A percentile compares a stretch with the other conserved stretches of the same genome.
These are phyloP conservation scores for Neodiprion fabricii DNA, from an alignment of 1,140 invertebrate genomes.

Conservation along the genomic window DNA sequence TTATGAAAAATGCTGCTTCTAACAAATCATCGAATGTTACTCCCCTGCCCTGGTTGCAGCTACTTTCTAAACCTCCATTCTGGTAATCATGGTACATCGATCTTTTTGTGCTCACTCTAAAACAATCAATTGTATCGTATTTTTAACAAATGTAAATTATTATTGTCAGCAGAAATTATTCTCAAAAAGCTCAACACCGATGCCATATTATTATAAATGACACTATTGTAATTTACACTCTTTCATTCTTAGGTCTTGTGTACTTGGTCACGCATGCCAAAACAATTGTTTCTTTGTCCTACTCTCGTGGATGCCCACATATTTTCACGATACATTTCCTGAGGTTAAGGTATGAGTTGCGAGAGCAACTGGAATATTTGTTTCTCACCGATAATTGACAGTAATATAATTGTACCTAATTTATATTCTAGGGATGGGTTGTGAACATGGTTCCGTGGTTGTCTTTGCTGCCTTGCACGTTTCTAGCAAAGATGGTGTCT, in stretches of 20 bases:
- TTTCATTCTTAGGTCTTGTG: constrained; percentile 67
- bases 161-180: constrained; percentile 21
- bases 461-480: constrained; percentile 69
- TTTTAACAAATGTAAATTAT: constrained; percentile 10
- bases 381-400: constrained; percentile 8
- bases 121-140: constrained; percentile 6
- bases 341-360: constrained; percentile 61
- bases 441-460: constrained; percentile 81
- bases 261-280: constrained; percentile 77
- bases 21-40: constrained; percentile 40
- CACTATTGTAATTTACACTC: constrained; percentile 10
- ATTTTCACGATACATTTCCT: constrained; percentile 78
- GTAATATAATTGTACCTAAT: constrained; percentile 18
- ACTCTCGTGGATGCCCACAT: constrained; percentile 79
- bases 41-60: constrained; percentile 63
- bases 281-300: constrained; percentile 80
- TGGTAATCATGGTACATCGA: constrained; percentile 57
- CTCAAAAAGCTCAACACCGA: too few species aligned
- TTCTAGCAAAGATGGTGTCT: constrained; percentile 71
- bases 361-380: constrained; percentile 6
- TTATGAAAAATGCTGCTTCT: constrained; percentile 39
- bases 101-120: constrained; percentile 10
- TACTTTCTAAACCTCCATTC: constrained; percentile 67
- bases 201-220: neutral
- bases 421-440: constrained; percentile 63